These are phyloP conservation scores for Drosophila equinoxialis DNA, from an alignment of 1,140 invertebrate genomes.

Conservation along the genomic window DNA sequence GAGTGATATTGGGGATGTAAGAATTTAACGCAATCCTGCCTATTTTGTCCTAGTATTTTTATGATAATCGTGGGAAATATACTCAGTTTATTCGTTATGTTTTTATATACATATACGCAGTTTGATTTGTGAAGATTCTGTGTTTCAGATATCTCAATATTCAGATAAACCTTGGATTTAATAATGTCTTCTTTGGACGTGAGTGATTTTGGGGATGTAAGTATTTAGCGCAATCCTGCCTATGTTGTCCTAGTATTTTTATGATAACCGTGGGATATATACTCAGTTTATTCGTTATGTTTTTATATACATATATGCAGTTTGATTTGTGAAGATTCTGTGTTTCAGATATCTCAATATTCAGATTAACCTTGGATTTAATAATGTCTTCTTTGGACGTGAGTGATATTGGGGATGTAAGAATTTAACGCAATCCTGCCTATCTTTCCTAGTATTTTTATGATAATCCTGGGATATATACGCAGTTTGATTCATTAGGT, in stretches of 20 bases:
- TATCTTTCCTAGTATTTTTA: neutral
- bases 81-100: no score
- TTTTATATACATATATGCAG: neutral
- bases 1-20: no score
- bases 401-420: neutral
- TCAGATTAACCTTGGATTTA: no score
- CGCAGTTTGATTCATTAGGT: neutral
- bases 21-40: no score
- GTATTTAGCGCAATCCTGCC: neutral
- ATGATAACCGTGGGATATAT: neutral
- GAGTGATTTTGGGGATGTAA: no score
- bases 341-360: neutral
- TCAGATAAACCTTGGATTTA: neutral
- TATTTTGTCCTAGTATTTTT: no score
- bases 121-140: neutral
- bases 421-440: neutral
- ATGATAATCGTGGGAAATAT: no score
- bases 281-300: no score
- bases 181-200: neutral
- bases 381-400: no score
- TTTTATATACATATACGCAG: no score
- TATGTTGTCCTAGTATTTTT: neutral
- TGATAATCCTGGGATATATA: neutral
- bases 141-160: neutral
- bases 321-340: neutral